Base-by-base conservation (phyloP, 2,113 vertebrate species). In the Sciurus niger region DNA sequence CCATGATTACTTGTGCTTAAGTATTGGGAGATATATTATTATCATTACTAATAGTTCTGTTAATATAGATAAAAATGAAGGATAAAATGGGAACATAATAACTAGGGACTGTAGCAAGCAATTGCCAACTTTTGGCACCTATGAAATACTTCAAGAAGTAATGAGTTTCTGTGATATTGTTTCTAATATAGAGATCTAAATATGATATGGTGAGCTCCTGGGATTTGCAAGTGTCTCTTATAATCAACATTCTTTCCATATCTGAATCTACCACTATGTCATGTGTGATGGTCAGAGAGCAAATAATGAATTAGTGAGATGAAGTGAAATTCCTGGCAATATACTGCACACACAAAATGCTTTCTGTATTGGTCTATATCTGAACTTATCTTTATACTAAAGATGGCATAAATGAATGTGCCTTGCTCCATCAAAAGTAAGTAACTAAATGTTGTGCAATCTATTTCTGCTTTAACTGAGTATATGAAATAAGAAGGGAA, bases 251-350 rank as follows among this genome's bases (percentile, higher is more conserved):
- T 79, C 3, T 82, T 53, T 46, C 6, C 3, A 40, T 60, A 58
- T 17, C 16, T 77, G 18, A 51, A 53, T 77, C 1, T 18, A 67
- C 32, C 11, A 68, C 2, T 34, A 46, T 84, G 6, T n/a, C 30
- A 0, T 14, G 2, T 37, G 8, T 79, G 16, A 28, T 89, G 14
- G 3, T 0, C 34, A 74, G 30, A 32, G 25, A 4, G 4, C 17
- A 77, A 77, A 51, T 4, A 51, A 65, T 46, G 14, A 70, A 40
- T 51, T 63, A 51, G 6, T 73, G 5, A 70, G 43, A 37, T 37
- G 37, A 37, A 37, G 37, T 37, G 37, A 37, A 37, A 65, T 73
- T 65, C 4, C 6, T 55, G 0, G 37, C 0, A 25, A 22, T 30
- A 24, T 55, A 4, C 6, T 4, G 0, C 17, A 11, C 4, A 48